Conservation (phyloP, 2,888 invertebrate genomes). For the Dinocampus coccinellae region DNA sequence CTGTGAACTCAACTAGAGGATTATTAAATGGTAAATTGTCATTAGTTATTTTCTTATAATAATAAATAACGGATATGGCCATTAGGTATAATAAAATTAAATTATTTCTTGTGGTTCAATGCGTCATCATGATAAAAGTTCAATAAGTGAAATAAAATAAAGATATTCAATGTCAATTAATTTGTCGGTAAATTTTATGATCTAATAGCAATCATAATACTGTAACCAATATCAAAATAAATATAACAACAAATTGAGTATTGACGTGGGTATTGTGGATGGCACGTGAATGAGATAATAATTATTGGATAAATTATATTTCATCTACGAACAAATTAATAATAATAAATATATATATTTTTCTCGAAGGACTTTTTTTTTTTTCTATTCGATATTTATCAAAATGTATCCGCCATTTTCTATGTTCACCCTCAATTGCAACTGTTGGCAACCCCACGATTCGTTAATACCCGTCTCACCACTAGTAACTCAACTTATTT, state of each 20-base stretch:
- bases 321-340: neutral
- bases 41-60: too few species aligned
- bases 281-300: neutral
- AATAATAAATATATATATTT: too few species aligned
- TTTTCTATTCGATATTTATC: neutral
- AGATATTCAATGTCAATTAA: neutral
- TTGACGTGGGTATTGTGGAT: neutral
- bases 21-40: neutral
- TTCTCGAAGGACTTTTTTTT: too few species aligned
- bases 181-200: neutral
- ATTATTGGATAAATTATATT: neutral
- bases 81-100: neutral
- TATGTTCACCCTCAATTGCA: conserved; percentile 48
- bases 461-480: too few species aligned
- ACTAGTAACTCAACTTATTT: too few species aligned
- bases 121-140: neutral
- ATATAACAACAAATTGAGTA: neutral
- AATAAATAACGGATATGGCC: neutral
- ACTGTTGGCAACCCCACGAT: too few species aligned
- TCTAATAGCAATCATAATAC: neutral
- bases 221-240: neutral
- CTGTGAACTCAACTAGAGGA: neutral
- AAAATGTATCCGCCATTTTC: conserved; percentile 54
- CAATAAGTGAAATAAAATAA: neutral
- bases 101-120: neutral